Percentiles rank a stretch among this genome's conserved stretches.
Evolutionary conservation across 1,140 invertebrate species (phyloP).

Genomic region (Parasteatoda tepidariorum): DNA sequence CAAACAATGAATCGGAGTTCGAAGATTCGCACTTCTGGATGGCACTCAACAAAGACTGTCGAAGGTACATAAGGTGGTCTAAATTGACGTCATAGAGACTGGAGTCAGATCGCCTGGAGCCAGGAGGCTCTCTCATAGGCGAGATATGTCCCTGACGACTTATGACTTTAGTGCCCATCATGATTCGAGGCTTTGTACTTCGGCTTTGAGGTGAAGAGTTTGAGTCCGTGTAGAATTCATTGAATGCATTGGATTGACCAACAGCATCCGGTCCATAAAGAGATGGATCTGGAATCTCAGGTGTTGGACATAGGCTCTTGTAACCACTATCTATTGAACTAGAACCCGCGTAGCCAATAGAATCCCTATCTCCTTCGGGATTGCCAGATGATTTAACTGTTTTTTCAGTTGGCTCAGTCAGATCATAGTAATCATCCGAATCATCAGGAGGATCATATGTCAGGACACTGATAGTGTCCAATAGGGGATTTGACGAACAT

Average conservation of each 20-base stretch:
- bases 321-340: slow-evolving; percentile 70
- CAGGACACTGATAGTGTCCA: slow-evolving; percentile 68
- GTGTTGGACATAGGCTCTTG: slow-evolving; percentile 69
- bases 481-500: slow-evolving; percentile 63
- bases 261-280: slow-evolving; percentile 60
- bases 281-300: slow-evolving; percentile 66
- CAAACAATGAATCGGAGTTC: slow-evolving; percentile 1
- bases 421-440: slow-evolving; percentile 65
- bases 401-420: slow-evolving; percentile 10
- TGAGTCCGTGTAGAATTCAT: background rate
- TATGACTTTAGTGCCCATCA: slow-evolving; percentile 68
- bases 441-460: slow-evolving; percentile 64
- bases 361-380: slow-evolving; percentile 66
- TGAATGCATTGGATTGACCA: slow-evolving; percentile 14
- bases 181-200: slow-evolving; percentile 66
- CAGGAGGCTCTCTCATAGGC: slow-evolving; percentile 11
- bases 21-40: slow-evolving; percentile 65
- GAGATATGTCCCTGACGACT: slow-evolving; percentile 52
- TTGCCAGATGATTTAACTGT: background rate
- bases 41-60: slow-evolving; percentile 66
- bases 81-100: slow-evolving; percentile 64
- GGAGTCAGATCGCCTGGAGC: slow-evolving; percentile 30
- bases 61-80: slow-evolving; percentile 66
- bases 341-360: slow-evolving; percentile 68
- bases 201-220: background rate